Percentiles rank a stretch among this genome's conserved stretches.
Conservation (phyloP, 2,888 invertebrate species). For the Miltochrista miniata region DNA sequence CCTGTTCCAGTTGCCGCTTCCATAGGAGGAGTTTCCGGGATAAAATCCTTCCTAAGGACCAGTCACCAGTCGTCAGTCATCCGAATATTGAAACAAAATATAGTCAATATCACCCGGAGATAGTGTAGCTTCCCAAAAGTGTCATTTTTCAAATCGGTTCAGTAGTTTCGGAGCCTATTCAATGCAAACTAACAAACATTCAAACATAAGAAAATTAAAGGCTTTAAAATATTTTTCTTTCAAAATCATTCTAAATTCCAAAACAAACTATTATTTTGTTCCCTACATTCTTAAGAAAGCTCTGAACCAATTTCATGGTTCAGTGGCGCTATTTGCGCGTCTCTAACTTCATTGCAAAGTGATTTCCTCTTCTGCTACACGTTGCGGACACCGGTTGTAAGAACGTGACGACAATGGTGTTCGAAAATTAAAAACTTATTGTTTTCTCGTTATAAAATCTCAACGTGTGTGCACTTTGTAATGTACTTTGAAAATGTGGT, state of each 20-base stretch:
- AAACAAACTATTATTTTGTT: constrained; percentile 61
- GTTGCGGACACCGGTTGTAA: constrained; percentile 45
- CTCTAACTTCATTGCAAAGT: constrained; percentile 78
- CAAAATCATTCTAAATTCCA: constrained; percentile 41
- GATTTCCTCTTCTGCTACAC: constrained; percentile 66
- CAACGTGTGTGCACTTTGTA: constrained; percentile 24
- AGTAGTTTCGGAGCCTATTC: no score
- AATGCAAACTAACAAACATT: no score
- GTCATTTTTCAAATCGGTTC: no score
- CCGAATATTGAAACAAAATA: no score
- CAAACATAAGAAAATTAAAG: neutral
- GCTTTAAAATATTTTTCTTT: constrained; percentile 7
- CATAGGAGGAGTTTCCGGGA: no score
- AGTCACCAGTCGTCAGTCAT: no score
- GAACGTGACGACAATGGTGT: constrained; percentile 47
- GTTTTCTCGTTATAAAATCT: constrained; percentile 32
- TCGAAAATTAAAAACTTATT: constrained; percentile 40
- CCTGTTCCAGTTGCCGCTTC: no score
- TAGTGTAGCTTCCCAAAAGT: no score
- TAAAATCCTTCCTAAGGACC: no score
- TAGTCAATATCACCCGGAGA: no score
- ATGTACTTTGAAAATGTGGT: no score
- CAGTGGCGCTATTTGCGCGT: constrained; percentile 73
- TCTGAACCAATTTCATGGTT: constrained; percentile 79
- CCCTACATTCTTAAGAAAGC: constrained; percentile 62